These are phyloP conservation scores for Drosophila littoralis DNA, from an alignment of 1,140 invertebrate species.

Conservation along the genomic window DNA sequence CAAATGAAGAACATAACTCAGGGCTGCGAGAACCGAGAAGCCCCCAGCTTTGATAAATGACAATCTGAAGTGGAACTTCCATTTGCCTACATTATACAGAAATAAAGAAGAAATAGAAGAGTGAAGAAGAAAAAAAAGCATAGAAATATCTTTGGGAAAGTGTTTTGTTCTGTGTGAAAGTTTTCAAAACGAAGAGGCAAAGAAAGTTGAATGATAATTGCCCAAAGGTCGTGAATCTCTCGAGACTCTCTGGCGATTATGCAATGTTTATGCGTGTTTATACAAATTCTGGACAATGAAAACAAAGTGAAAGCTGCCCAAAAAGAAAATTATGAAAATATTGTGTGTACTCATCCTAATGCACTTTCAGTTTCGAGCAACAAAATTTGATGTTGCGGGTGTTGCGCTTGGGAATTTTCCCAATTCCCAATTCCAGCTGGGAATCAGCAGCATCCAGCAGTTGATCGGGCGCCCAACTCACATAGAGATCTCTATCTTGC, in stretches of 20 bases:
- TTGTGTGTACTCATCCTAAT: conserved; percentile 57
- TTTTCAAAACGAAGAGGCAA: conserved; percentile 39
- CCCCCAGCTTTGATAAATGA: conserved; percentile 60
- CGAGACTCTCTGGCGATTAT: conserved; percentile 44
- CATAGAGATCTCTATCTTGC: conserved; percentile 64
- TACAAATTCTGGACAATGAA: conserved; percentile 54
- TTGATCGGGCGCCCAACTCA: conserved; percentile 31
- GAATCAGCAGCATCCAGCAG: conserved; percentile 26
- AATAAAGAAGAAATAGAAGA: not conserved
- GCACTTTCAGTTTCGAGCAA: conserved; percentile 65
- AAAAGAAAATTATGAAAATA: conserved; percentile 7
- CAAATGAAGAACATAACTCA: conserved; percentile 73
- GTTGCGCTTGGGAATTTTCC: conserved; percentile 34
- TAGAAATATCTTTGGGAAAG: conserved; percentile 49
- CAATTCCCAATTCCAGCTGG: conserved; percentile 38
- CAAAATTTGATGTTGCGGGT: conserved; percentile 57
- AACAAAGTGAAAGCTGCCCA: conserved; percentile 66
- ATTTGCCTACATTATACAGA: conserved; percentile 18
- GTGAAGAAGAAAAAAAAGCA: not conserved
- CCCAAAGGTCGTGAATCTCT: conserved; percentile 51
- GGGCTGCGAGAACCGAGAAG: conserved; percentile 2
- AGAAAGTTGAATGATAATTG: conserved; percentile 51
- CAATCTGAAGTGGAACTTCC: conserved; percentile 53
- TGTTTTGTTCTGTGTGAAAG: conserved; percentile 58
- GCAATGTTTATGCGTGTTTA: conserved; percentile 55